phyloP scores from a whole-genome alignment of 2,888 invertebrate species.

The Andrena fulva region DNA sequence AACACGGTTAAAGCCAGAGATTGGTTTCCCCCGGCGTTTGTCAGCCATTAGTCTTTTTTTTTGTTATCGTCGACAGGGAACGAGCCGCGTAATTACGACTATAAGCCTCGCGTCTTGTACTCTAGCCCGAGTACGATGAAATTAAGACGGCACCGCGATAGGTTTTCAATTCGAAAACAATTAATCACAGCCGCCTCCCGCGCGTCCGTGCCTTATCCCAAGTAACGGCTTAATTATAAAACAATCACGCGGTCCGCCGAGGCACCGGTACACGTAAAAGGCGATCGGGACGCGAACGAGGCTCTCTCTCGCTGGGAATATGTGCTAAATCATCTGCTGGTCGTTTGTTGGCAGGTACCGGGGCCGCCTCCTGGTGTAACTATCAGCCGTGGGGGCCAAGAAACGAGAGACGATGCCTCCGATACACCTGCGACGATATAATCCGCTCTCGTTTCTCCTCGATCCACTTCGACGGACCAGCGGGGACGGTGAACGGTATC shows the following conservation, averaged over 20 bases:
- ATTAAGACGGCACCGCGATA: slow-evolving; percentile 79
- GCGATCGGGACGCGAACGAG: slow-evolving; percentile 74
- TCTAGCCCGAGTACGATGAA: slow-evolving; percentile 65
- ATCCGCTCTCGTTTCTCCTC: slow-evolving; percentile 61
- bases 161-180: slow-evolving; percentile 84
- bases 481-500: slow-evolving; percentile 17
- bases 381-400: slow-evolving; percentile 69
- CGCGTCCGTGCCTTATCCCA: slow-evolving; percentile 70
- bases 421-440: slow-evolving; percentile 63
- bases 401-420: slow-evolving; percentile 74
- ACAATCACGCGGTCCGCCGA: slow-evolving; percentile 80
- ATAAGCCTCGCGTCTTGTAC: slow-evolving; percentile 56
- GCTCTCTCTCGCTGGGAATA: slow-evolving; percentile 70
- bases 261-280: slow-evolving; percentile 74
- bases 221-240: slow-evolving; percentile 84
- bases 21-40: slow-evolving; percentile 43
- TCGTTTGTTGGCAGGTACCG: slow-evolving; percentile 83
- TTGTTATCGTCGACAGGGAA: slow-evolving; percentile 21
- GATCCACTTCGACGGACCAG: slow-evolving; percentile 50
- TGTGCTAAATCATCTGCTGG: slow-evolving; percentile 84
- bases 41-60: slow-evolving; percentile 53
- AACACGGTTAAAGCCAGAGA: slow-evolving; percentile 6
- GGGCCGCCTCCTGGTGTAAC: slow-evolving; percentile 75
- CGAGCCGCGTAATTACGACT: slow-evolving; percentile 55
- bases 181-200: slow-evolving; percentile 81